A percentile compares a stretch with the other conserved stretches of the same genome.
phyloP scores from a whole-genome alignment of 1,140 invertebrate genomes.

The Macrotrachela quadricornifera region DNA sequence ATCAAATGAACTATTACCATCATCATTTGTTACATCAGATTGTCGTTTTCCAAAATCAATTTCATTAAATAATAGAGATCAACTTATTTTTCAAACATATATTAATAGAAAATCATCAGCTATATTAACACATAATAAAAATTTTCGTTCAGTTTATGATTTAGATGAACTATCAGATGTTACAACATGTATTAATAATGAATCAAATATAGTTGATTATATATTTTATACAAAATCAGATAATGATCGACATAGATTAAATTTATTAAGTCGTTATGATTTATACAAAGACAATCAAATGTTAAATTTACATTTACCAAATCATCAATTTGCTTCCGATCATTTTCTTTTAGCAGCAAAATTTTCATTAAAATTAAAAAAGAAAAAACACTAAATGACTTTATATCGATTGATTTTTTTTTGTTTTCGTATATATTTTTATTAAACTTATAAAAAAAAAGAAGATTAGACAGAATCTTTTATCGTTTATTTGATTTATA shows the following conservation, averaged over 20 bases:
- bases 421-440: neutral
- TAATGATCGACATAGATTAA: neutral
- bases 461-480: neutral
- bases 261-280: neutral
- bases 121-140: no score
- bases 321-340: neutral
- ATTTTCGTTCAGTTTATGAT: neutral
- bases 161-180: neutral
- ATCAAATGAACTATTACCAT: no score
- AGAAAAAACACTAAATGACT: neutral
- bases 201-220: constrained; percentile 1
- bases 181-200: neutral
- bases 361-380: neutral
- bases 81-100: no score
- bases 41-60: no score
- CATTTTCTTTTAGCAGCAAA: neutral
- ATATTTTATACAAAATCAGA: neutral
- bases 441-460: no score
- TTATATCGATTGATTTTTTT: neutral
- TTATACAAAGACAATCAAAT: neutral
- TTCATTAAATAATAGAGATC: no score
- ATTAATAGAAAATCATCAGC: no score
- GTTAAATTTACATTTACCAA: neutral
- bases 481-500: neutral
- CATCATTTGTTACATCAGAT: no score